Base-by-base conservation (phyloP, 1,140 invertebrate species). In the Drosophila mojavensis region DNA sequence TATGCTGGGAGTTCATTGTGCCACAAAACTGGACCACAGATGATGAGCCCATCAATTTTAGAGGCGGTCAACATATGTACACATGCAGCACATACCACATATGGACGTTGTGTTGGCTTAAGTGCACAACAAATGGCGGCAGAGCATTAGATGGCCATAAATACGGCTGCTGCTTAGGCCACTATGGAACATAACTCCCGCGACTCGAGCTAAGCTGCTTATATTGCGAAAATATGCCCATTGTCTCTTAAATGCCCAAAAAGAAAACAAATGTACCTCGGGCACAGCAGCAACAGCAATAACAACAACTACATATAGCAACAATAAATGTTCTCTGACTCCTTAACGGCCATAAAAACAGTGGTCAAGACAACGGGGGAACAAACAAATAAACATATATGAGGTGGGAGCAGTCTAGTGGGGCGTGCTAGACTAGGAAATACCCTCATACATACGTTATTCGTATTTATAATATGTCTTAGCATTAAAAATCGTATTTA, bases 121-220 rank as follows among this genome's bases (percentile, higher is more conserved):
- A 76, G 67, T 58, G 48, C 54, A 65, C 58, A 75, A 79, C 77
- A 75, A 79, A 80, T 80, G 73, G 61, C 60, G 66, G 72, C 63
- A 81, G 30, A 70, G 73, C 79, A 81, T 81, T 81, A 81, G 62
- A 56, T 54, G 48, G 73, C 61, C 50, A 81, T 81, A 81, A 80
- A 81, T 81, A 75, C 61, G 59, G 73, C 81, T 82, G 76, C 70
- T 67, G 63, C 43, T 60, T 48, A 59, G 55, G 62, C 17, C 30
- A 33, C 17, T 47, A 5, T 48, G 30, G 13, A 39, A 4, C 36
- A 39, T 59, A 43, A 58, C 39, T 58, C 55, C n/a, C 39, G 39
- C 39, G 39, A 17, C 26, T 28, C 55, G 24, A 15, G 75, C 72
- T 79, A 78, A 82, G 75, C 79, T 39, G 79, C 75, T 82, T 81